Base-by-base conservation (phyloP, 2,888 invertebrate genomes). In the Melanostoma mellinum region DNA sequence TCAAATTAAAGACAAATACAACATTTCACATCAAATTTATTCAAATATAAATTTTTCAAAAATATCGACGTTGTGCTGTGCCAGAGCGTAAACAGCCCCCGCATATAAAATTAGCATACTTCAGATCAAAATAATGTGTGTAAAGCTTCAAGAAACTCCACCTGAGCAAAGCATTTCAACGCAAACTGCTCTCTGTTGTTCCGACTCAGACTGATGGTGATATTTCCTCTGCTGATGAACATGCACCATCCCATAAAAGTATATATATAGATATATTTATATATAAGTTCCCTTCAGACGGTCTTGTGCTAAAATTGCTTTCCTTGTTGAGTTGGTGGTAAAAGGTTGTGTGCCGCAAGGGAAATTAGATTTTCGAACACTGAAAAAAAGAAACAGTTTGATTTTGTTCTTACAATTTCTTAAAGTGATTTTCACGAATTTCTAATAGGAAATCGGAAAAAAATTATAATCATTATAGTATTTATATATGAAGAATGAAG, bases 11-110 rank as follows among this genome's bases (percentile, higher is more conserved):
- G 20, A 38, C 4, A 61, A 52, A 55, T 48, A 35, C 67, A 63
- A 76, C 52, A 52, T 44, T 63, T 69, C 69, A 67, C 53, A 65
- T 60, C 58, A 48, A 79, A 61, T 61, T 81, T 81, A 81, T 72
- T 76, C 33, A 67, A 67, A 53, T 71, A 75, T 71, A 48, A 76
- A 67, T 68, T 76, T 76, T 56, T 42, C 9, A 69, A 65, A 56
- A 36, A 36, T 38, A 65, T 10, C 9, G 6, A 61, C 46, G 33
- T 48, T 44, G 42, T 33, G 9, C 35, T 32, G 10, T 44, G 33
- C 10, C 6, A 20, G 20, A 20, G 20, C 20, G 20, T 20, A 20
- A 20, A 20, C 30, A 55, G 53, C 48, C 8, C 42, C 61, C 50
- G 50, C 56, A 50, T 58, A 58, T 44, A 42, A 44, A 63, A 74